Evolutionary conservation across 2,797 vertebrate genomes (phyloP), one percentile per base, ranked within the genome.

Genomic region (Microctenopoma steveboyesi): DNA sequence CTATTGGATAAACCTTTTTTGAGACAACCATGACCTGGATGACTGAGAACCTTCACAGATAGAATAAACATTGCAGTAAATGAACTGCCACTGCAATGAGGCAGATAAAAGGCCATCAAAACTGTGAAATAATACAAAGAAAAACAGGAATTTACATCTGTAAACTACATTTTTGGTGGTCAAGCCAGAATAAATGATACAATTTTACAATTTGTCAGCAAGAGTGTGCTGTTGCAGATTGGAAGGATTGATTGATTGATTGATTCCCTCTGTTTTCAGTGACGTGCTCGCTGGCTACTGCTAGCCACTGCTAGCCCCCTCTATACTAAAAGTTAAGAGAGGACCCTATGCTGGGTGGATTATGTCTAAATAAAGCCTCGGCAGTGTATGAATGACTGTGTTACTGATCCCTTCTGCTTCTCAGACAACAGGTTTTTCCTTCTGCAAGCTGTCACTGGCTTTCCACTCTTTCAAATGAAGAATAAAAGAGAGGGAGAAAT

Each of bases 361-460:
- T 92, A 93, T 86, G 84, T 90, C 91, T 93, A 93, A 92, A 93
- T 92, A 93, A 93, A 94, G 91, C 89, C 79, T 63, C 69, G 27
- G 83, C 86, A 82, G 79, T 72, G 82, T 86, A 79, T 89, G 90
- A 92, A 91, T 92, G 87, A 86, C 88, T 79, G 77, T 87, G 90
- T 86, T 86, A 91, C 90, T 91, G 90, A 93, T 93, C 90, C 89
- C 78, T 77, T 85, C 84, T 64, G 75, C 84, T 76, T 78, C 64
- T 76, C 79, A 90, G 86, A 92, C 90, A 89, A 92, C 91, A 91
- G 88, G 90, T 90, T 79, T 48, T 70, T 71, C 84, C 73, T 85
- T 79, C 82, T 77, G 76, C 81, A 57, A 85, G 84, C 90, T 84
- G 89, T 86, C 87, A 75, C 76, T 63, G 75, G 82, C 75, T 86